Evolutionary conservation across 2,888 invertebrate species (phyloP), one percentile per base, ranked within the genome.

Genomic region (Andrena haemorrhoa): DNA sequence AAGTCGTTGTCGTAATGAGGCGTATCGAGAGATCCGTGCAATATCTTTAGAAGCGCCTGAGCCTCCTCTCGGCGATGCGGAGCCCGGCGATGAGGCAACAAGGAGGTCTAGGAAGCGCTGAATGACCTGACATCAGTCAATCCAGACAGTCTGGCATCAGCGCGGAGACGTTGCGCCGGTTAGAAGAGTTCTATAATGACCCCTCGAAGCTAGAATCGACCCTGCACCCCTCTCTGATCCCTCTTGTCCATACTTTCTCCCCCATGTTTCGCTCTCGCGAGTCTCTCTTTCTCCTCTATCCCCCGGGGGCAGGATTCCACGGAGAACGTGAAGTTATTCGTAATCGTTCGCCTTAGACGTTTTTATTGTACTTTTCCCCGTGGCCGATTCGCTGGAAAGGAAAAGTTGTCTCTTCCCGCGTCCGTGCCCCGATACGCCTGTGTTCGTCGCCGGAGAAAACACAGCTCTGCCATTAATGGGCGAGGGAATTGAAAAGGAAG

Each of bases 121-220:
- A 89, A 89, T 88, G 88, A 86, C 89, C 89, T 82, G 86, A 74
- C 89, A 88, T 88, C 88, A 89, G 87, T 88, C 88, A 88, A 88
- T 88, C 89, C 83, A 70, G 89, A 89, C 88, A 88, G 88, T 86
- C 88, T 81, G 74, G 81, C 84, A 87, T 84, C 86, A 75, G 64
- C 60, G 71, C 56, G 72, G 73, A 85, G 80, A 74, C 70, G 61
- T 71, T 49, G 75, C 69, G 75, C 77, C 72, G 81, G 81, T 81
- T 84, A 86, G 75, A 75, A 84, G 79, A 88, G 86, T 81, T 86
- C 88, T 88, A 77, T 90, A 91, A 91, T 91, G 89, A 91, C 89
- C 90, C 88, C 90, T 91, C 82, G 85, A 82, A 91, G 90, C 86
- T 85, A 86, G 82, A 72, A 80, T 82, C 80, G 83, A 85, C 86